Evolutionary conservation across 2,113 vertebrate genomes (phyloP).

Genomic region (Albula glossodonta): DNA sequence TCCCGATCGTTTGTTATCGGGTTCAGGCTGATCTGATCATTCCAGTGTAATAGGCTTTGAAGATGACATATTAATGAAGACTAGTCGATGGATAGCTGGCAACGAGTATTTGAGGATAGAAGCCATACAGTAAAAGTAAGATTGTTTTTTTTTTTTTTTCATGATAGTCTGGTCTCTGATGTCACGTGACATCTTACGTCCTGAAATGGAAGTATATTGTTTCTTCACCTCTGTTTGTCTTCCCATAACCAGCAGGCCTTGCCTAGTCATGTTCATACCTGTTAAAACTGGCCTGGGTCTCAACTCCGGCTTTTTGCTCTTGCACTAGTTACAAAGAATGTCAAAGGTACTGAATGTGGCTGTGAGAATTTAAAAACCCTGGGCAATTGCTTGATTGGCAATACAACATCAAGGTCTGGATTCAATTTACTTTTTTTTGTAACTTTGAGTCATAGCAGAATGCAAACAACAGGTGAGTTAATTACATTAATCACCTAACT

Average conservation of each 20-base stretch:
- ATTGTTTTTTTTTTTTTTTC: not conserved
- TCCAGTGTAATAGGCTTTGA: slow-evolving; percentile 34
- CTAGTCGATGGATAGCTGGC: slow-evolving; percentile 30
- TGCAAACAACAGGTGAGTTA: no score
- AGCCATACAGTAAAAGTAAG: not conserved
- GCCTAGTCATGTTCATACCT: not conserved
- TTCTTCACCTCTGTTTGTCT: not conserved
- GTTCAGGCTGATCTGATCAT: slow-evolving; percentile 41
- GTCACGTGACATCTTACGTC: not conserved
- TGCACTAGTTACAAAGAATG: not conserved
- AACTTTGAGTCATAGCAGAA: no score
- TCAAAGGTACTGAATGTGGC: not conserved
- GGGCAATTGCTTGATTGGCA: not conserved
- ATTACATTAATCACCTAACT: no score
- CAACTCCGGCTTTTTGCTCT: not conserved
- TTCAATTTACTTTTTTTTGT: not conserved
- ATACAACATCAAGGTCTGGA: not conserved
- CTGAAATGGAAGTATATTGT: not conserved
- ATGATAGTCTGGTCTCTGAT: not conserved
- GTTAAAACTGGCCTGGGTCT: not conserved
- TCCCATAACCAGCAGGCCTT: not conserved
- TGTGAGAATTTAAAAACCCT: not conserved
- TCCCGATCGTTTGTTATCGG: slow-evolving; percentile 36
- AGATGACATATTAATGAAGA: slow-evolving; percentile 37
- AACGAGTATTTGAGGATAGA: slow-evolving; percentile 19